phyloP scores from a whole-genome alignment of 2,113 vertebrate genomes.

The Myotis lucifugus region DNA sequence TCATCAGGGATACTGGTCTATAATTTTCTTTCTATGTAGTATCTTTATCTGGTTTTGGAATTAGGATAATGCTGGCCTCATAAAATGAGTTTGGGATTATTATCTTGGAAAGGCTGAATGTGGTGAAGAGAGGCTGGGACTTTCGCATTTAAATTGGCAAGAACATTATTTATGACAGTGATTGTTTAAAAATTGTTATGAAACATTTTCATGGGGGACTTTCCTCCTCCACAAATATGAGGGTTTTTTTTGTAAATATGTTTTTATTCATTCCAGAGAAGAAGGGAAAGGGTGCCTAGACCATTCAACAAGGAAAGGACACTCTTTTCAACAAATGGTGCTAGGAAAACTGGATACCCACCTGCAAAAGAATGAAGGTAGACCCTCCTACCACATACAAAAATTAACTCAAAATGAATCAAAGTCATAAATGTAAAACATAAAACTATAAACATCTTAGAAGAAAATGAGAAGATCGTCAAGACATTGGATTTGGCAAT shows the following conservation, averaged over 20 bases:
- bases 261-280: too few species aligned
- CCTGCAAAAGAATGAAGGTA: background rate
- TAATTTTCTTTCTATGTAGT: too few species aligned
- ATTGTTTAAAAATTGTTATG: background rate
- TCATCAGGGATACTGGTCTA: too few species aligned
- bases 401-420: too few species aligned
- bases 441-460: too few species aligned
- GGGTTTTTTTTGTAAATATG: background rate
- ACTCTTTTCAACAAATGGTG: background rate
- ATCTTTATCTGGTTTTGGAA: too few species aligned
- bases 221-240: background rate
- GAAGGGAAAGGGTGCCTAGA: too few species aligned
- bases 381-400: background rate
- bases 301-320: background rate
- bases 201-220: background rate
- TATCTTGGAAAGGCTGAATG: background rate
- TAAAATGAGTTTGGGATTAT: background rate
- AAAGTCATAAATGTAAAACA: too few species aligned
- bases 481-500: too few species aligned
- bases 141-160: background rate
- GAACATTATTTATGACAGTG: background rate
- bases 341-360: background rate
- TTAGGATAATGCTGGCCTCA: too few species aligned
- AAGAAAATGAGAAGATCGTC: too few species aligned
- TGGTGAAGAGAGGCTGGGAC: too few species aligned